Base-by-base conservation (phyloP, 1,140 invertebrate species). In the Trissolcus basalis region DNA sequence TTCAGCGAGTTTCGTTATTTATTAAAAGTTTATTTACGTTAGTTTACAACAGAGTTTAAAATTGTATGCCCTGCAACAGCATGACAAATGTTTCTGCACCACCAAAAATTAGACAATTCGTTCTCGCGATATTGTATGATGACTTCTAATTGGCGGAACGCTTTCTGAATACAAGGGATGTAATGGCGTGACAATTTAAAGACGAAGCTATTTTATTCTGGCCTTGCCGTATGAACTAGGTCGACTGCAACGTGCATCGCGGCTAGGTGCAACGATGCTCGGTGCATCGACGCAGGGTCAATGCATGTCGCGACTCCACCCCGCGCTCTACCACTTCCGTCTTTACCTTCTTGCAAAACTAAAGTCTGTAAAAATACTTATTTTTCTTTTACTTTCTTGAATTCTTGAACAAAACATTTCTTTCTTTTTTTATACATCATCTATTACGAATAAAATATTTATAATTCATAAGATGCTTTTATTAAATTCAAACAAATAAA, bases 211-310 rank as follows among this genome's bases (percentile, higher is more conserved):
- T 78, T 72, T 69, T 78, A 53, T 73, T 69, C 68, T 82, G 83
- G 83, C 84, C 84, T 85, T 85, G 83, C 80, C 69, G 76, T 80
- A 82, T 80, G 82, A 86, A 85, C 83, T 86, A 80, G 84, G 83
- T 86, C 84, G 83, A 78, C 76, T 76, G 77, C 74, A 68, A 63
- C 60, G 60, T 79, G 69, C 68, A 64, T 49, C 64, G 69, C 55
- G 43, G 70, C 68, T 65, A 47, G 65, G 58, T 79, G 67, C 60
- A 54, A 36, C 64, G 60, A 55, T 49, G 67, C 65, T 65, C 56
- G 41, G 45, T 80, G 79, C 81, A 84, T 83, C 78, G 82, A 83
- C 54, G 64, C 84, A 81, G 82, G 80, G 82, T 83, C 81, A 82
- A 78, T 60, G 73, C 59, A 71, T 72, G 69, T 68, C 59, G 45